phyloP scores from a whole-genome alignment of 1,140 invertebrate species.

The Sipha flava region DNA sequence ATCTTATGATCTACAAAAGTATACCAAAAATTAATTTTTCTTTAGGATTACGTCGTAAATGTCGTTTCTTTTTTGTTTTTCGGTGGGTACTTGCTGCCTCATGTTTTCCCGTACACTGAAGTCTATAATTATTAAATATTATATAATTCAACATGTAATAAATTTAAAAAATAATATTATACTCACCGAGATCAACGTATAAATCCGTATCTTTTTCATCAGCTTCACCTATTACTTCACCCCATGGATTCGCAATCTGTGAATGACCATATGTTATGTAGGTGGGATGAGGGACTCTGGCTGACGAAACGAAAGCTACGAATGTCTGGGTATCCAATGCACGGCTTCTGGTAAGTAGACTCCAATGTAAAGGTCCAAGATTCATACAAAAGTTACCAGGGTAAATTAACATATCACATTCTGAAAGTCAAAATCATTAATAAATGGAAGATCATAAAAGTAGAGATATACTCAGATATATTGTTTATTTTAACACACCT shows the following conservation, averaged over 20 bases:
- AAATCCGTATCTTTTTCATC: conserved; percentile 63
- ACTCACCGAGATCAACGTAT: conserved; percentile 62
- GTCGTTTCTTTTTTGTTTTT: conserved; percentile 65
- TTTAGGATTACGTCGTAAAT: conserved; percentile 61
- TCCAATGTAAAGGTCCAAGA: conserved; percentile 88
- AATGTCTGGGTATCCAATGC: conserved; percentile 83
- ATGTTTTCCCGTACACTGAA: conserved; percentile 62
- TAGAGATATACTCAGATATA: too few relatives aligned
- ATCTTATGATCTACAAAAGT: background rate
- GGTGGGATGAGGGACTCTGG: conserved; percentile 57
- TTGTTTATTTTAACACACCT: conserved; percentile 48
- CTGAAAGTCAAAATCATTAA: conserved; percentile 43
- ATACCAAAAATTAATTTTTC: conserved; percentile 31
- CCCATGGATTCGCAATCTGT: conserved; percentile 79
- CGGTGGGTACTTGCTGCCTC: conserved; percentile 70
- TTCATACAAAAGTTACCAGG: conserved; percentile 95
- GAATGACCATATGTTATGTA: conserved; percentile 89
- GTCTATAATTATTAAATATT: conserved; percentile 51
- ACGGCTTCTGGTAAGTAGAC: conserved; percentile 65
- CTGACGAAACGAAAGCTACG: conserved; percentile 66
- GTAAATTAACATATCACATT: conserved; percentile 76
- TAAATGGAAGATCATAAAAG: background rate
- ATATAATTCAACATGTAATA: background rate
- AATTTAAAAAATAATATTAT: conserved; percentile 43
- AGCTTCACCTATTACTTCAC: conserved; percentile 61